phyloP scores from a whole-genome alignment of 2,113 vertebrate species.

The Orcinus orca region DNA sequence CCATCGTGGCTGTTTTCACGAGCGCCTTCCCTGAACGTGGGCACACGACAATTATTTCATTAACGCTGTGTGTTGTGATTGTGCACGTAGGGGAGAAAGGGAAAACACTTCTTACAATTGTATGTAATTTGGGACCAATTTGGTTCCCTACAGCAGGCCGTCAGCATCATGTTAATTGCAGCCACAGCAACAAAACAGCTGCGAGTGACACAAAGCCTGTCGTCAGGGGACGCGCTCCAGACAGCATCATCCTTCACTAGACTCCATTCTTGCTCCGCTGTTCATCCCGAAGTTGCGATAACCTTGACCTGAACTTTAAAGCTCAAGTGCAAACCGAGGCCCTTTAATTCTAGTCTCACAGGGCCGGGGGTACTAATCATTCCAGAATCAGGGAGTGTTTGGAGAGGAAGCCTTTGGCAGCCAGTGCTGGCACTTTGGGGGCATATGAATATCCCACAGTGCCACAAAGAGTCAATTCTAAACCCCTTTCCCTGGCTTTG shows the following conservation, averaged over 20 bases:
- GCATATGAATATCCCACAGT: not conserved
- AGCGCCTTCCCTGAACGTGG: not conserved
- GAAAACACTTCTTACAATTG: conserved; percentile 38
- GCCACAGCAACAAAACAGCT: conserved; percentile 9
- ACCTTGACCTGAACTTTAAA: not conserved
- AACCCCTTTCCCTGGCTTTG: not conserved
- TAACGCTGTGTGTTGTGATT: conserved; percentile 27
- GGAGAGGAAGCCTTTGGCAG: not conserved
- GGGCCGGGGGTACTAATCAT: not conserved
- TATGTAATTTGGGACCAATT: conserved; percentile 41
- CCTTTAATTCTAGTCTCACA: not conserved
- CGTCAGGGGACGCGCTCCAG: not conserved
- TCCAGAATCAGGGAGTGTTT: not conserved
- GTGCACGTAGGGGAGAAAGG: conserved; percentile 21
- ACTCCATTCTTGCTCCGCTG: not conserved
- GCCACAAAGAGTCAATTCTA: not conserved
- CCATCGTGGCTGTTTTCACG: not conserved
- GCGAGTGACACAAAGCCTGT: not conserved
- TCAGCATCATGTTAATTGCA: not conserved
- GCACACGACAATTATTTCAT: conserved; percentile 37
- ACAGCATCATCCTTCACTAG: not conserved
- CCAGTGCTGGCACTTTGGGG: not conserved
- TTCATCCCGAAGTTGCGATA: not conserved
- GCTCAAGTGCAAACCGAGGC: not conserved
- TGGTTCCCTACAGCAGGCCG: conserved; percentile 18